Conservation (phyloP, 1,140 invertebrate species). For the Drosophila albomicans region DNA sequence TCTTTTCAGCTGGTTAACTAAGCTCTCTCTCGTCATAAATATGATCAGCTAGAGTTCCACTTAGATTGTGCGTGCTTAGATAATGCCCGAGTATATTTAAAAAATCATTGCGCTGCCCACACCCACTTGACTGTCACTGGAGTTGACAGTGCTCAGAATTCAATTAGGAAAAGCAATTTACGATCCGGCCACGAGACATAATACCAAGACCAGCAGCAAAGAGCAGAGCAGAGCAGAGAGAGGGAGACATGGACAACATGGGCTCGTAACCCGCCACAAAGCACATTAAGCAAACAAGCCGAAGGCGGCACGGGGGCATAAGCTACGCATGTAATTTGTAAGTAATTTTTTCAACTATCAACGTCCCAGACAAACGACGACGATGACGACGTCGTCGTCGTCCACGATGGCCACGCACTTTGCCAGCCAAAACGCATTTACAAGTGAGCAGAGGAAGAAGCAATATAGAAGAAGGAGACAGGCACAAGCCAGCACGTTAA, state of each 20-base stretch:
- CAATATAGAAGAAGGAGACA: not conserved
- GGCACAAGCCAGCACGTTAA: constrained; percentile 68
- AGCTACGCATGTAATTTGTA: constrained; percentile 83
- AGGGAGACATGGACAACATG: constrained; percentile 19
- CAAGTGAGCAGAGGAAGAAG: constrained; percentile 4
- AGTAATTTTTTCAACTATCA: constrained; percentile 83
- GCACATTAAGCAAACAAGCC: constrained; percentile 74
- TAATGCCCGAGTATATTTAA: not conserved
- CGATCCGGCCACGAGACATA: constrained; percentile 72
- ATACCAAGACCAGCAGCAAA: constrained; percentile 64
- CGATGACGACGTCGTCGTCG: constrained; percentile 51
- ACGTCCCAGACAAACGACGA: constrained; percentile 65
- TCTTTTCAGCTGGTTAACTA: not conserved
- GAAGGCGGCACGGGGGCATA: constrained; percentile 76
- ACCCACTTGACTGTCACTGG: constrained; percentile 61
- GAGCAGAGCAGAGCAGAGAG: not conserved
- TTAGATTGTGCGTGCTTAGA: not conserved
- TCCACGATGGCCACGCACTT: constrained; percentile 65
- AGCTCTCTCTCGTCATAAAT: no score
- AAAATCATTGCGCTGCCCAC: constrained; percentile 34
- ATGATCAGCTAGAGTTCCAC: not conserved
- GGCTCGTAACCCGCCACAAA: constrained; percentile 49
- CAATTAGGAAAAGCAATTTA: constrained; percentile 81
- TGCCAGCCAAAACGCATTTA: constrained; percentile 57
- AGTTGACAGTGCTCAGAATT: constrained; percentile 68